These are phyloP conservation scores for Melierax canorus DNA, from an alignment of 2,113 vertebrate genomes.

Conservation along the genomic window DNA sequence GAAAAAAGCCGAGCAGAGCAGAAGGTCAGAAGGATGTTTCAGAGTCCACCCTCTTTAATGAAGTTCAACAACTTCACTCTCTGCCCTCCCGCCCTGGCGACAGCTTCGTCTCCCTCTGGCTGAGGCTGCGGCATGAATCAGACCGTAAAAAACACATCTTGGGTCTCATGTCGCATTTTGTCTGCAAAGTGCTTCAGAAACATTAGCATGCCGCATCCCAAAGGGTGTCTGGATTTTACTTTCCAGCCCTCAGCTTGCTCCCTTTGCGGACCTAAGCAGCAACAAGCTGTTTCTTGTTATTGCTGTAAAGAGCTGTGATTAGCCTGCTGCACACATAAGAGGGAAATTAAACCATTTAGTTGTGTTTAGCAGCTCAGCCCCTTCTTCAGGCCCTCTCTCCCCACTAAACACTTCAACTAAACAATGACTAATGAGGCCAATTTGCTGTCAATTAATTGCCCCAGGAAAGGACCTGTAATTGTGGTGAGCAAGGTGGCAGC, in stretches of 20 bases:
- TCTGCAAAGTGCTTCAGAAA: conserved; percentile 13
- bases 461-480: conserved; percentile 57
- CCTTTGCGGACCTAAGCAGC: conserved; percentile 1
- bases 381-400: conserved; percentile 29
- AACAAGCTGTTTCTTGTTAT: conserved; percentile 37
- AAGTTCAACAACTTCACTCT: not conserved
- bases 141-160: not conserved
- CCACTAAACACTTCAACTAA: conserved; percentile 49
- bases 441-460: conserved; percentile 63
- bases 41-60: not conserved
- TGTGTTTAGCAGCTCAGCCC: conserved; percentile 28
- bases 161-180: not conserved
- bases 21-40: not conserved
- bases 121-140: not conserved
- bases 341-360: conserved; percentile 41
- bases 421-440: conserved; percentile 63
- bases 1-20: not conserved
- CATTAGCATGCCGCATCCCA: not conserved
- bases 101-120: not conserved
- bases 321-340: conserved; percentile 34
- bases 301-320: conserved; percentile 46
- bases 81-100: not conserved
- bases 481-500: conserved; percentile 39
- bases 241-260: conserved; percentile 4
- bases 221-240: conserved; percentile 26